Percentiles rank a stretch among this genome's conserved stretches.
These are phyloP conservation scores for Diogma glabrata DNA, from an alignment of 2,888 invertebrate species.

Conservation along the genomic window DNA sequence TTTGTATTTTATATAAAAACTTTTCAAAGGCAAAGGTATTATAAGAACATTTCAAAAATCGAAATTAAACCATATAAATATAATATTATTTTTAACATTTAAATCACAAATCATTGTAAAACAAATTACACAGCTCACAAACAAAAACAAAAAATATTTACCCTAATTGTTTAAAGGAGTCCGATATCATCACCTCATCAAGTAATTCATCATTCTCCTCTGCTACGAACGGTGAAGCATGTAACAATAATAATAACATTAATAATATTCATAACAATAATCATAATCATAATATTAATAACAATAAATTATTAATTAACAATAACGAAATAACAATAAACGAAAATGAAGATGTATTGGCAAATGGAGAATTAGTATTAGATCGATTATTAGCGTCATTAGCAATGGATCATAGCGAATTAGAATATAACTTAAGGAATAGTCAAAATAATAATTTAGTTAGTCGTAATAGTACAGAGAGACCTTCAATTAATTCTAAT, in stretches of 20 bases:
- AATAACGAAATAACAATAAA: slow-evolving; percentile 15
- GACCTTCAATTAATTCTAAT: neutral
- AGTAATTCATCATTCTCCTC: too few species aligned
- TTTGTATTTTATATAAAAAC: too few species aligned
- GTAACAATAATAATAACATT: slow-evolving; percentile 8
- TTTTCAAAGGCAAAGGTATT: too few species aligned
- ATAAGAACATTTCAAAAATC: too few species aligned
- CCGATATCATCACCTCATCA: slow-evolving; percentile 15
- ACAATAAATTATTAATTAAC: slow-evolving; percentile 15
- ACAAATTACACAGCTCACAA: neutral
- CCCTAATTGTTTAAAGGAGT: too few species aligned
- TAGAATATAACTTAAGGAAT: slow-evolving; percentile 14
- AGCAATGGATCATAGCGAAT: slow-evolving; percentile 21
- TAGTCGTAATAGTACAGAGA: neutral
- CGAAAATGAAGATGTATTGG: slow-evolving; percentile 11
- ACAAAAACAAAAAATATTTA: neutral
- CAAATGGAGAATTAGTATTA: slow-evolving; percentile 21
- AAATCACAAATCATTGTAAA: neutral
- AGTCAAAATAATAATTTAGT: slow-evolving; percentile 13
- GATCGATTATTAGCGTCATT: slow-evolving; percentile 22
- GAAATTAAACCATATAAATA: neutral
- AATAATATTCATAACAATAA: slow-evolving; percentile 16
- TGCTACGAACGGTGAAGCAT: slow-evolving; percentile 1
- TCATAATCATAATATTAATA: slow-evolving; percentile 17
- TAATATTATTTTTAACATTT: neutral